A percentile compares a stretch with the other conserved stretches of the same genome.
Conservation (phyloP, 37 sponge, comb jelly and placozoan genomes). For the Crambe crambe region DNA sequence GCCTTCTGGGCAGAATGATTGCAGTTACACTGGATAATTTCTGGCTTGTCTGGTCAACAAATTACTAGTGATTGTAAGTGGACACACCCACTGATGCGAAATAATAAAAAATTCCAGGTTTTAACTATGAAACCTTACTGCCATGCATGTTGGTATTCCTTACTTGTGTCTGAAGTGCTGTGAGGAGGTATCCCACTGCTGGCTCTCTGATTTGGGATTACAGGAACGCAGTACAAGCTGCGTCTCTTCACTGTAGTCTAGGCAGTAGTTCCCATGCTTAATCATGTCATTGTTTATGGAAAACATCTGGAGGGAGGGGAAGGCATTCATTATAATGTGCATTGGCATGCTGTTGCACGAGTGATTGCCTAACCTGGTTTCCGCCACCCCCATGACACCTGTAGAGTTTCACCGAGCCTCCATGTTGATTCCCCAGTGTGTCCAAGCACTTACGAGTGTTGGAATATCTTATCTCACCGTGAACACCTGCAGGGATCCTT, state of each 20-base stretch:
- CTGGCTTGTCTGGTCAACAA: not conserved
- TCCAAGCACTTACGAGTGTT: constrained; percentile 76
- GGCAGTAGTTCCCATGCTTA: constrained; percentile 54
- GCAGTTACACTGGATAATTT: not conserved
- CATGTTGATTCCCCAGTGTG: constrained; percentile 60
- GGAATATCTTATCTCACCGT: constrained; percentile 67
- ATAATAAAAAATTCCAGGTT: not conserved
- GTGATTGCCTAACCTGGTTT: constrained; percentile 82
- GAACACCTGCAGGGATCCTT: constrained; percentile 66
- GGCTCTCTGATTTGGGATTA: constrained; percentile 11
- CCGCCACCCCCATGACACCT: constrained; percentile 88
- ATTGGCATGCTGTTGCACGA: not conserved
- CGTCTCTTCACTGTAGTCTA: constrained; percentile 8
- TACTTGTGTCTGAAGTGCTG: constrained; percentile 16
- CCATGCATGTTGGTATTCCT: not conserved
- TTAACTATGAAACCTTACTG: not conserved
- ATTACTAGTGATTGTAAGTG: not conserved
- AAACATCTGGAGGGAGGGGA: not conserved
- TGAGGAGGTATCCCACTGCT: constrained; percentile 43
- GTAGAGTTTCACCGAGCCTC: constrained; percentile 61
- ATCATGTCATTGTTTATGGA: constrained; percentile 30
- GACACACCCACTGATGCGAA: not conserved
- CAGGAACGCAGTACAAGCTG: constrained; percentile 46
- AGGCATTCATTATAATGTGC: not conserved
- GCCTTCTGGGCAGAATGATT: no score